These are phyloP conservation scores for Macrotrachela quadricornifera DNA, from an alignment of 1,140 invertebrate species.

Conservation along the genomic window DNA sequence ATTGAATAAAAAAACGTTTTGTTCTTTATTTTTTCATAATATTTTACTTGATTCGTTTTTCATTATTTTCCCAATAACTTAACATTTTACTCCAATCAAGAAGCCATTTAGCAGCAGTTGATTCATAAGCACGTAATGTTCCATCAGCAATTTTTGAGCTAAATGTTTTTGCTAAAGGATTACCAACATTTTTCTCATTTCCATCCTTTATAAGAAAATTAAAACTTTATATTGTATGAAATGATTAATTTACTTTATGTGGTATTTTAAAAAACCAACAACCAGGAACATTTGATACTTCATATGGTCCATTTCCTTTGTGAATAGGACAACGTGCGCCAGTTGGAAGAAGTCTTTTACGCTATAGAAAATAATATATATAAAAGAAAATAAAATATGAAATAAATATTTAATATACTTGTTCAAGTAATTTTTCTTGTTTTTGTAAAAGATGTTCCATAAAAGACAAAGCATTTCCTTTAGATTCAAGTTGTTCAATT, in stretches of 20 bases:
- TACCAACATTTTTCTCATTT: constrained; percentile 66
- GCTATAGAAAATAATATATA: too few relatives aligned
- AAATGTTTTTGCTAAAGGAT: constrained; percentile 80
- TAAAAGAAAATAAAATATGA: too few relatives aligned
- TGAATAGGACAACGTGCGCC: constrained; percentile 4
- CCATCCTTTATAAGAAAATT: constrained; percentile 39
- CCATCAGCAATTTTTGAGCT: constrained; percentile 39
- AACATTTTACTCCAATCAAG: constrained; percentile 38
- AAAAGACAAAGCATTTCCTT: too few relatives aligned
- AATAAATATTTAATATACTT: too few relatives aligned
- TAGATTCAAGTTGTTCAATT: too few relatives aligned
- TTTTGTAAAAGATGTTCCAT: too few relatives aligned
- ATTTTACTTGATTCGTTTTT: constrained; percentile 44
- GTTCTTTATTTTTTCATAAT: neutral
- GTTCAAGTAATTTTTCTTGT: too few relatives aligned
- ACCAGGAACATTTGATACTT: constrained; percentile 27
- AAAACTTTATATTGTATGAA: neutral
- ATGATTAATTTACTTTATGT: constrained; percentile 36
- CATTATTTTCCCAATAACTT: constrained; percentile 82
- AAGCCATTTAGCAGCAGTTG: constrained; percentile 20
- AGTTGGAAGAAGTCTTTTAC: neutral
- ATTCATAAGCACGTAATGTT: constrained; percentile 24
- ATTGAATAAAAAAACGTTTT: neutral
- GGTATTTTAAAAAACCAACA: constrained; percentile 34
- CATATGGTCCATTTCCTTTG: constrained; percentile 20